These are phyloP conservation scores for Rhagonycha fulva DNA, from an alignment of 2,888 invertebrate species.

Conservation along the genomic window DNA sequence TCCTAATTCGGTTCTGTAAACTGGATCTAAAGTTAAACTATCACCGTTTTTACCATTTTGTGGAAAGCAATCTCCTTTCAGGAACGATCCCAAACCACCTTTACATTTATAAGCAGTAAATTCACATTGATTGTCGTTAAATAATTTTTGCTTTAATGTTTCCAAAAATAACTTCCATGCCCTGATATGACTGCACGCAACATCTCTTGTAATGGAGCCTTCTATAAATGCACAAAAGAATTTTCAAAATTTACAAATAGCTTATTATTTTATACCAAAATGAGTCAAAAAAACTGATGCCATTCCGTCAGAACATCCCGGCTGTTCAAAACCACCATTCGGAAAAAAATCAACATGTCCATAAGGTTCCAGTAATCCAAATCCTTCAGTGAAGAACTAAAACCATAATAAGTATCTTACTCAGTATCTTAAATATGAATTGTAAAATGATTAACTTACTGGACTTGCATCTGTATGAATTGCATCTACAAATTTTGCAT, in stretches of 20 bases:
- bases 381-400: constrained; percentile 63
- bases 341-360: constrained; percentile 66
- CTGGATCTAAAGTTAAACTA: constrained; percentile 41
- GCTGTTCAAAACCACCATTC: constrained; percentile 65
- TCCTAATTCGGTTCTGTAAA: constrained; percentile 46
- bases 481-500: constrained; percentile 70
- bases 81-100: constrained; percentile 56
- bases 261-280: constrained; percentile 53
- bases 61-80: constrained; percentile 61
- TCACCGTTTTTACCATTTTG: constrained; percentile 45
- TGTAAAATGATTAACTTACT: constrained; percentile 36
- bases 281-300: constrained; percentile 62
- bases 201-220: constrained; percentile 54
- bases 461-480: constrained; percentile 68
- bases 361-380: constrained; percentile 62
- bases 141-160: constrained; percentile 52
- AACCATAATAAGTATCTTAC: constrained; percentile 36
- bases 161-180: constrained; percentile 61
- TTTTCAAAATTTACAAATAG: background rate
- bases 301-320: constrained; percentile 61
- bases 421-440: too few species aligned
- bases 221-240: constrained; percentile 45
- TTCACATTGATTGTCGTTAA: constrained; percentile 49
- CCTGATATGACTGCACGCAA: constrained; percentile 63
- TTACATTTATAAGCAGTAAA: constrained; percentile 62